Conservation (phyloP, 64 coral and sea anemone species). For the Stylophora pistillata region DNA sequence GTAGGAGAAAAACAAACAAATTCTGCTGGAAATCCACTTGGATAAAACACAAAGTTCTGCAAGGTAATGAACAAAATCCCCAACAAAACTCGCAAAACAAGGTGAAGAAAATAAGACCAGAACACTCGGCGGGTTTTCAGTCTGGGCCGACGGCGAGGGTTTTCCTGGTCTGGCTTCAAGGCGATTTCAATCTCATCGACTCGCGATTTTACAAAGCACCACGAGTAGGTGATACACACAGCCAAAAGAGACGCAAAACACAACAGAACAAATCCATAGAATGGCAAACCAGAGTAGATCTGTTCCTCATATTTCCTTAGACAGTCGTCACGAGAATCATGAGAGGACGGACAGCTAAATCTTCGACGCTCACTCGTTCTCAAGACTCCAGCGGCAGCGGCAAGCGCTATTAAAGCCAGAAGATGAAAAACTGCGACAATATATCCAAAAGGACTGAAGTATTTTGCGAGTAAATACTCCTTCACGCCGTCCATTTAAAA, state of each 20-base stretch:
- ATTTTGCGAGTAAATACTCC: conserved; percentile 20
- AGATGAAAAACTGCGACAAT: conserved; percentile 5
- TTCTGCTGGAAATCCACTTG: conserved; percentile 22
- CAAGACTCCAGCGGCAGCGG: not conserved
- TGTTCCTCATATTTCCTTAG: conserved; percentile 21
- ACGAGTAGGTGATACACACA: conserved; percentile 27
- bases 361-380: conserved; percentile 20
- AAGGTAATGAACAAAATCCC: conserved; percentile 23
- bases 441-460: conserved; percentile 34
- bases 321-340: not conserved
- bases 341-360: conserved; percentile 19
- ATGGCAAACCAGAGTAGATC: conserved; percentile 31
- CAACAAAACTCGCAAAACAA: conserved; percentile 7
- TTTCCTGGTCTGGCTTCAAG: conserved; percentile 2
- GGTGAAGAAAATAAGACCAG: conserved; percentile 32
- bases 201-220: conserved; percentile 26
- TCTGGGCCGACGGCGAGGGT: not conserved
- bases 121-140: conserved; percentile 26
- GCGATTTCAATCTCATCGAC: conserved; percentile 43
- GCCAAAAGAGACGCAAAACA: not conserved
- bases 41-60: conserved; percentile 43
- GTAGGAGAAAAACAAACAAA: conserved; percentile 1
- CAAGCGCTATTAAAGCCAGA: not conserved
- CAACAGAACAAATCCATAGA: conserved; percentile 29
- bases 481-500: conserved; percentile 11